phyloP scores from a whole-genome alignment of 2,113 vertebrate genomes.

The Ornithorhynchus anatinus region DNA sequence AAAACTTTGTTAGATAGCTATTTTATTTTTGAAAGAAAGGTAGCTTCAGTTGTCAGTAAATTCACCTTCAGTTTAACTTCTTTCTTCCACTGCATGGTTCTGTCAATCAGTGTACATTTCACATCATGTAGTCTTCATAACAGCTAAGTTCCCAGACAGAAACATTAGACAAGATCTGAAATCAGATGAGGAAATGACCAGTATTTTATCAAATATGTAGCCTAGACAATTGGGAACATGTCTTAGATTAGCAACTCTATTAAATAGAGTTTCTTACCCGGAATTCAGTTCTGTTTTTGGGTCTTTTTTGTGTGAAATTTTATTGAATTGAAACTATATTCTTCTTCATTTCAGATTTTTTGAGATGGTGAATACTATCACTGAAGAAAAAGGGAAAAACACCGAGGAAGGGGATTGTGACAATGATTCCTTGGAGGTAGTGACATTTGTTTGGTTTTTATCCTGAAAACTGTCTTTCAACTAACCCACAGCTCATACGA shows the following conservation, averaged over 20 bases:
- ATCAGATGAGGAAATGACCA: neutral
- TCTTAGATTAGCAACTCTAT: neutral
- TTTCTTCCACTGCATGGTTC: neutral
- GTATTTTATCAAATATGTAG: neutral
- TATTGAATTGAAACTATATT: neutral
- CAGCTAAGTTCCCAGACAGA: neutral
- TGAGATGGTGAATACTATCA: slow-evolving; percentile 92
- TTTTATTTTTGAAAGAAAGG: neutral
- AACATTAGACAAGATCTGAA: neutral
- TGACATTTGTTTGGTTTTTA: neutral
- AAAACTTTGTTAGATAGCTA: neutral
- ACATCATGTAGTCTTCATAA: neutral
- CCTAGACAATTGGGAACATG: neutral
- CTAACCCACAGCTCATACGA: no score
- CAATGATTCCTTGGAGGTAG: slow-evolving; percentile 89
- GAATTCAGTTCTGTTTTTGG: neutral
- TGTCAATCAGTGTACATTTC: neutral
- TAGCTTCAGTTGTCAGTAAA: neutral
- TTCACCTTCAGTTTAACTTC: neutral
- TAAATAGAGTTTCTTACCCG: neutral
- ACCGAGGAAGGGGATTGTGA: slow-evolving; percentile 92
- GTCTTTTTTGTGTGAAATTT: neutral
- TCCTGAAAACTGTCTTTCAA: no score
- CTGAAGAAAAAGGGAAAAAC: slow-evolving; percentile 87
- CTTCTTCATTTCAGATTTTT: slow-evolving; percentile 81